Evolutionary conservation across 2,797 vertebrate genomes (phyloP), one percentile per base, ranked within the genome.

Genomic region (Oreortyx pictus): DNA sequence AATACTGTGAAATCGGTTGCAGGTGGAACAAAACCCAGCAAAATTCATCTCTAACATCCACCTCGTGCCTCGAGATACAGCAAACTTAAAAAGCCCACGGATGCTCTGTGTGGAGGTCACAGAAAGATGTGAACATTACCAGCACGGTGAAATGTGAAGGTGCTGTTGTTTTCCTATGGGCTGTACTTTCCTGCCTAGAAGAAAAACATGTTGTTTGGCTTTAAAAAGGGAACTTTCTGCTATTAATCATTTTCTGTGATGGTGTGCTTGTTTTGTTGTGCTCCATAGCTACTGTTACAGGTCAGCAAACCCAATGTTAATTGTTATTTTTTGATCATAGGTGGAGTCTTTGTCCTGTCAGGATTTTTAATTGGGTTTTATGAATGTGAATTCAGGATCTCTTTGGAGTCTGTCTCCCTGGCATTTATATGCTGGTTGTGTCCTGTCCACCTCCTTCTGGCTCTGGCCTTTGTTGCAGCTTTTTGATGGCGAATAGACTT

Each of bases 81-180:
- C 31, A 66, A 33, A 60, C 16, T 65, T 75, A 3, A 73, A 39
- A 74, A 47, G 25, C 18, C 8, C 6, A 17, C 18, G 27, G 57
- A 18, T 47, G 13, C 16, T 33, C 14, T 60, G 54, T 20, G 33
- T 46, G 24, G 43, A 25, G 17, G 15, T 52, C 18, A 31, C 25
- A 12, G 12, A n/a, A 61, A 59, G 5, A 11, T 8, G 24, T 11
- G 7, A 27, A 15, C 33, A 49, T 67, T 20, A 5, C 14, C 39
- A 73, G 52, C 22, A 14, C 13, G 29, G 5, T n/a, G 33, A 29
- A 41, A 65, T 59, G 82, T 64, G 27, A 60, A 4, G 20, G 15
- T 5, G 1, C 3, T 35, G 0, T 8, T 11, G 31, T 82, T 64
- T 11, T 2, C 17, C 4, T 5, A 1, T 57, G 67, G 67, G 47